These are phyloP conservation scores for Aleiodes alternator DNA, from an alignment of 2,888 invertebrate species.

Conservation along the genomic window DNA sequence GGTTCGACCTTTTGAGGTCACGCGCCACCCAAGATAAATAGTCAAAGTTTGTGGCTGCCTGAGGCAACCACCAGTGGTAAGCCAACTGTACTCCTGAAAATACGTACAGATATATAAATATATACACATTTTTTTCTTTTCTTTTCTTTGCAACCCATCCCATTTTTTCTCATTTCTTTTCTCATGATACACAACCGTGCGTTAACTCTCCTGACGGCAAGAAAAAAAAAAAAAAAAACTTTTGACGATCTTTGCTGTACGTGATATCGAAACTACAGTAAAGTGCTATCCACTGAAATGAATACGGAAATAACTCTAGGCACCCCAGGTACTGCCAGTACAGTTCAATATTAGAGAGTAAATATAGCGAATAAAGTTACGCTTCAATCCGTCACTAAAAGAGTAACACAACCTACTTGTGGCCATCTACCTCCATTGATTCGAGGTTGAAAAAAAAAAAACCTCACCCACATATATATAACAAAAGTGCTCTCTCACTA, in stretches of 20 bases:
- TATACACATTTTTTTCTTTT: neutral
- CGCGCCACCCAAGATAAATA: conserved; percentile 25
- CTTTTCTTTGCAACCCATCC: too few species aligned
- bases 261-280: neutral
- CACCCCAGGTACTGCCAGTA: too few species aligned
- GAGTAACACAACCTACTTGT: too few species aligned
- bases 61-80: conserved; percentile 6
- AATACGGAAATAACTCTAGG: neutral
- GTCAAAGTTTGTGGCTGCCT: conserved; percentile 32
- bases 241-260: conserved; percentile 24
- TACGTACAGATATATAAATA: conserved; percentile 27
- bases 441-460: too few species aligned
- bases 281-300: conserved; percentile 5
- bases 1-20: conserved; percentile 12
- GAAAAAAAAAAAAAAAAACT: neutral
- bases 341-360: too few species aligned
- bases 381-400: too few species aligned
- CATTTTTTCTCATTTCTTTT: too few species aligned
- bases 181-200: conserved; percentile 18
- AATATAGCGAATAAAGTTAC: too few species aligned
- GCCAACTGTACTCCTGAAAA: conserved; percentile 9
- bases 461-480: neutral
- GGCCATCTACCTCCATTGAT: too few species aligned
- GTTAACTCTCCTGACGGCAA: conserved; percentile 10
- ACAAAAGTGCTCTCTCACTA: conserved; percentile 14